phyloP scores from a whole-genome alignment of 2,888 invertebrate genomes.

The Cheilosia grossa region DNA sequence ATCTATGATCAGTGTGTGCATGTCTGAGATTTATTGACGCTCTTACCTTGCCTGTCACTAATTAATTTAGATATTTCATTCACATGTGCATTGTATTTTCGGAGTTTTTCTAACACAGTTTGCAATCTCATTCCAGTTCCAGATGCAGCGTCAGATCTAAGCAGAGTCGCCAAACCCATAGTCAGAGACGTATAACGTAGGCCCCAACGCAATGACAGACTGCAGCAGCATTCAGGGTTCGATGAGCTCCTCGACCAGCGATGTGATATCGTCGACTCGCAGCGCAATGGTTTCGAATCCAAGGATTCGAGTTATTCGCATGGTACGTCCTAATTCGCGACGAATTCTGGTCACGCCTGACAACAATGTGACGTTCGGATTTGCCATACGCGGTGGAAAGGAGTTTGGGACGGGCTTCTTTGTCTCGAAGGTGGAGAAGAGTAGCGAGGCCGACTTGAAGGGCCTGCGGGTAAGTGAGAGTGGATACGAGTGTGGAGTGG shows the following conservation, averaged over 20 bases:
- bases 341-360: conserved; percentile 84
- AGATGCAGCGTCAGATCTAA: conserved; percentile 51
- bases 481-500: background rate
- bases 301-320: conserved; percentile 85
- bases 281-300: conserved; percentile 82
- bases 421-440: conserved; percentile 93
- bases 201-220: conserved; percentile 77
- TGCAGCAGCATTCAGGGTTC: conserved; percentile 82
- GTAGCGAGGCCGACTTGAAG: conserved; percentile 93
- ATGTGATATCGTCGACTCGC: conserved; percentile 81
- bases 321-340: conserved; percentile 84
- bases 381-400: conserved; percentile 92
- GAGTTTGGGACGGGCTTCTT: conserved; percentile 97
- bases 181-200: background rate
- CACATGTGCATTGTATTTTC: conserved; percentile 41
- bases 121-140: conserved; percentile 47
- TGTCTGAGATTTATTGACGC: conserved; percentile 50
- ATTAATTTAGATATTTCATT: conserved; percentile 68
- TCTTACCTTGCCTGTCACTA: conserved; percentile 57
- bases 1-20: conserved; percentile 48
- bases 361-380: conserved; percentile 88
- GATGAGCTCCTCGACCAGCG: conserved; percentile 82
- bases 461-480: conserved; percentile 90
- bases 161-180: background rate
- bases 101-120: conserved; percentile 11